Evolutionary conservation across 2,113 vertebrate species (phyloP), one percentile per base, ranked within the genome.

Genomic region (Phalacrocorax carbo): DNA sequence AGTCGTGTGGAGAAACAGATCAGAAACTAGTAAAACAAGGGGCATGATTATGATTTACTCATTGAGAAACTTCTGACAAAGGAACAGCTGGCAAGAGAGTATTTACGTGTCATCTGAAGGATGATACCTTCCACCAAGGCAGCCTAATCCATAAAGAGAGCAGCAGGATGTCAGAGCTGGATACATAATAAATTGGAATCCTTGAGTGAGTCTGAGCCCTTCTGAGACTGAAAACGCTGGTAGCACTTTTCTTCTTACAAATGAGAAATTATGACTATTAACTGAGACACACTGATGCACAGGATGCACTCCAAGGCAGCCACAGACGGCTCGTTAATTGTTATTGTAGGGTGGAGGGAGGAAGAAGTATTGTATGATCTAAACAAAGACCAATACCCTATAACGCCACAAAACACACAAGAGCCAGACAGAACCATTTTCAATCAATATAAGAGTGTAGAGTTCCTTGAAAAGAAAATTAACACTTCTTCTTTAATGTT

Each of bases 181-280:
- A 80, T 90, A 70, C 88, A 92, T 97, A 95, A 96, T 97, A 90
- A 96, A 96, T 82, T 88, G 85, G 84, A 96, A 96, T 95, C 85
- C 49, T 93, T 97, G 94, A 96, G 90, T 87, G 85, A 96, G 73
- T 30, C 96, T 87, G 69, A 97, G 61, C 62, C 90, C 82, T 94
- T 95, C 82, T 51, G 70, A 97, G 94, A 92, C 40, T 70, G 69
- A 91, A 87, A 96, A 64, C 0, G 4, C 88, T 96, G 81, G 94
- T 75, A 97, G 95, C 93, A 91, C 90, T 96, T 84, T 86, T 69
- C 85, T 36, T 90, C 57, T 96, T 94, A 96, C 78, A 92, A 91
- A 96, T 95, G 88, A 96, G 94, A 89, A 97, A 97, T 97, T 92
- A 97, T 95, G 90, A 97, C 91, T 94, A 88, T 96, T 97, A 95